These are phyloP conservation scores for Drosophila merina DNA, from an alignment of 2,888 invertebrate species.

Conservation along the genomic window DNA sequence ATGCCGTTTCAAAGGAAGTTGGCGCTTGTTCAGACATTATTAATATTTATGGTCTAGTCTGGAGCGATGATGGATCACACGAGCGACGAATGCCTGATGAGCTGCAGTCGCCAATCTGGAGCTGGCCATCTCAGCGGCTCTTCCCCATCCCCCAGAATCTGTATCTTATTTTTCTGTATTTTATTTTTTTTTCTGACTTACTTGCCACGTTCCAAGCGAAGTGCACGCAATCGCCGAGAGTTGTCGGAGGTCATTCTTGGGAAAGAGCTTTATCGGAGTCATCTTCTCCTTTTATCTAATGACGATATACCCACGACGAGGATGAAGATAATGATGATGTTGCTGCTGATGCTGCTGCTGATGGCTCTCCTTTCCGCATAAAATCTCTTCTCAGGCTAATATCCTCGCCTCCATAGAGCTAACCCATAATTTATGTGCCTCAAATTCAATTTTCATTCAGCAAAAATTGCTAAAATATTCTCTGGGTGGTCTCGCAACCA, in stretches of 20 bases:
- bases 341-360: slow-evolving; percentile 40
- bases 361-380: slow-evolving; percentile 60
- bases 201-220: slow-evolving; percentile 44
- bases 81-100: slow-evolving; percentile 49
- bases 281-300: slow-evolving; percentile 37
- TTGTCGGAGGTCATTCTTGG: slow-evolving; percentile 43
- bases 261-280: slow-evolving; percentile 33
- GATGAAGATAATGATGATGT: slow-evolving; percentile 7
- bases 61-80: slow-evolving; percentile 50
- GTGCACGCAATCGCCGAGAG: slow-evolving; percentile 37
- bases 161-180: neutral
- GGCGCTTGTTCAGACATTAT: slow-evolving; percentile 65
- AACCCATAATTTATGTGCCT: slow-evolving; percentile 74
- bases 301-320: slow-evolving; percentile 15
- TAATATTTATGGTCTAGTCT: slow-evolving; percentile 72
- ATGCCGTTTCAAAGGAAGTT: slow-evolving; percentile 73
- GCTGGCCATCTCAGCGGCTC: slow-evolving; percentile 13
- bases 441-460: slow-evolving; percentile 75
- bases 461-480: slow-evolving; percentile 59
- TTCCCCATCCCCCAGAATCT: neutral
- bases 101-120: slow-evolving; percentile 37
- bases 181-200: neutral
- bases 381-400: slow-evolving; percentile 26
- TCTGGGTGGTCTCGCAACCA: slow-evolving; percentile 56
- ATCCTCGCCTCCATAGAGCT: slow-evolving; percentile 40